These are phyloP conservation scores for Lissocephala sabroskyi DNA, from an alignment of 2,888 invertebrate genomes.

Conservation along the genomic window DNA sequence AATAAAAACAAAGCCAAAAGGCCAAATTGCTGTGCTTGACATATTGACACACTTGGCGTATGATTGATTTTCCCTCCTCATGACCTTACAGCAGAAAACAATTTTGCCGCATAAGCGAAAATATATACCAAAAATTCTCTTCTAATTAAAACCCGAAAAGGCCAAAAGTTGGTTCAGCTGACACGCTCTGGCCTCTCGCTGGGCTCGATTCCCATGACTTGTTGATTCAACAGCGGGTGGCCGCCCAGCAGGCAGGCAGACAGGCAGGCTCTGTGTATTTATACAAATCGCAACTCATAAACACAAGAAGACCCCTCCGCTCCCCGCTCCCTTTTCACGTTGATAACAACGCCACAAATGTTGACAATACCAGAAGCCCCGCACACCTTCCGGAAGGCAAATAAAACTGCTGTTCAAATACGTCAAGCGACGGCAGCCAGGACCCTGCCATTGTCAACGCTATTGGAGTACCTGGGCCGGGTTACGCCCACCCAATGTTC, in stretches of 20 bases:
- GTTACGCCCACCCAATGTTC: slow-evolving; percentile 19
- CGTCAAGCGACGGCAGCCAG: slow-evolving; percentile 16
- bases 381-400: slow-evolving; percentile 16
- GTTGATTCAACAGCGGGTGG: slow-evolving; percentile 39
- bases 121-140: no score
- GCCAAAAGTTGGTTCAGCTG: no score
- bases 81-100: no score
- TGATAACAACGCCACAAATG: slow-evolving; percentile 30
- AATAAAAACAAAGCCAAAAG: slow-evolving; percentile 12
- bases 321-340: no score
- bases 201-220: slow-evolving; percentile 22
- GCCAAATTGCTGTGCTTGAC: slow-evolving; percentile 31
- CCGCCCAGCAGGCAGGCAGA: slow-evolving; percentile 11
- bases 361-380: slow-evolving; percentile 1
- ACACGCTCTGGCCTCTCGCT: no score
- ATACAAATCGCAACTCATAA: slow-evolving; percentile 16
- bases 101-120: no score
- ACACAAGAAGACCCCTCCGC: background rate
- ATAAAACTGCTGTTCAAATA: slow-evolving; percentile 47
- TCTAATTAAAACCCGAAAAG: background rate
- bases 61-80: slow-evolving; percentile 43
- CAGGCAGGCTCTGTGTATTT: slow-evolving; percentile 4
- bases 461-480: slow-evolving; percentile 21
- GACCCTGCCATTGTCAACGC: slow-evolving; percentile 39
- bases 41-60: slow-evolving; percentile 56